These are phyloP conservation scores for Panzeria rudis DNA, from an alignment of 2,888 invertebrate species.

Conservation along the genomic window DNA sequence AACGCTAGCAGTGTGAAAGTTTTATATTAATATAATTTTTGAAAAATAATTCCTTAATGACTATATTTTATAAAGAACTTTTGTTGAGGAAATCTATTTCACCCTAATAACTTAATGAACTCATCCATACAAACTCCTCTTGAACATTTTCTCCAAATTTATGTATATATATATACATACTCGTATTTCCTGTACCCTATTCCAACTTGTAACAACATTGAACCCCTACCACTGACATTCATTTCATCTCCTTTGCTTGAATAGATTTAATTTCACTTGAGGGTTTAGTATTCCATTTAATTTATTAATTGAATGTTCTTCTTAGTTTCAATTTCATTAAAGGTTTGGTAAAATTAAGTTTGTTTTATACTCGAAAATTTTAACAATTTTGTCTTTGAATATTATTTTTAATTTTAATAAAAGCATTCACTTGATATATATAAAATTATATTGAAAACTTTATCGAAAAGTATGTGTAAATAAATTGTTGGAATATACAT, in stretches of 20 bases:
- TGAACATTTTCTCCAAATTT: background rate
- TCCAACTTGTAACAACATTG: slow-evolving; percentile 19
- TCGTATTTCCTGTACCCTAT: background rate
- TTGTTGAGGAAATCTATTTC: background rate
- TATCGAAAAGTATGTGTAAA: too few species aligned
- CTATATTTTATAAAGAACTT: background rate
- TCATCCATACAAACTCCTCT: background rate
- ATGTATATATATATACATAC: background rate
- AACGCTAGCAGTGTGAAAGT: too few species aligned
- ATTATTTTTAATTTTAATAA: too few species aligned
- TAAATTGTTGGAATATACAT: too few species aligned
- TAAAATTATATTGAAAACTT: too few species aligned
- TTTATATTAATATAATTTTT: too few species aligned
- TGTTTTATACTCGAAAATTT: background rate
- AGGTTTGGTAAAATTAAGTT: slow-evolving; percentile 2
- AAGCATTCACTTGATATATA: too few species aligned
- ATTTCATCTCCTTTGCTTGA: background rate
- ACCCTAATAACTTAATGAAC: background rate
- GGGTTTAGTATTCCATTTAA: slow-evolving; percentile 55
- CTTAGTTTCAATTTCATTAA: slow-evolving; percentile 1
- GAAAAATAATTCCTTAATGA: background rate
- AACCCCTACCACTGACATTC: background rate
- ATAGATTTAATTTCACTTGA: slow-evolving; percentile 59
- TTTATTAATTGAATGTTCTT: slow-evolving; percentile 61
- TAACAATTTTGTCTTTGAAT: background rate